Percentiles rank a stretch among this genome's conserved stretches.
Evolutionary conservation across 1,140 invertebrate species (phyloP).

Genomic region (Notospermus geniculatus): DNA sequence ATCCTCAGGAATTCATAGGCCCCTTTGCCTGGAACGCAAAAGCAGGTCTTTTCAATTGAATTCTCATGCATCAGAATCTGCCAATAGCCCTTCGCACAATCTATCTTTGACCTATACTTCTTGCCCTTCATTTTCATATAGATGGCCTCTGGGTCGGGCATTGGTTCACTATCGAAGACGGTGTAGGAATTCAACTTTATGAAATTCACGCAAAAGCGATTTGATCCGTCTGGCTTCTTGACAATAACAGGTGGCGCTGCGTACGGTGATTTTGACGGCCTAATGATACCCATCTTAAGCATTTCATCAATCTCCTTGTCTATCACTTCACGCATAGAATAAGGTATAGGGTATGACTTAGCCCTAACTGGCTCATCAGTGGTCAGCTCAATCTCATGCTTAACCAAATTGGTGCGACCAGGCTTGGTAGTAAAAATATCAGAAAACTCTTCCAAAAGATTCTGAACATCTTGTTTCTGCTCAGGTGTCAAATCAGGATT

Average conservation of each 20-base stretch:
- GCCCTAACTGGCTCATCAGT: conserved; percentile 20
- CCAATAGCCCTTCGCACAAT: conserved; percentile 32
- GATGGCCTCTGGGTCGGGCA: too few relatives aligned
- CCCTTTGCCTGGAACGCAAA: conserved; percentile 21
- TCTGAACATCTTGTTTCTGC: neutral
- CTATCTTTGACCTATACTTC: too few relatives aligned
- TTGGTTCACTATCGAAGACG: too few relatives aligned
- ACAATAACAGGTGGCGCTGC: conserved; percentile 59
- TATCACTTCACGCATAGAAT: conserved; percentile 44
- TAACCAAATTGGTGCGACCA: conserved; percentile 18
- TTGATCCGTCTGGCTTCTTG: conserved; percentile 54
- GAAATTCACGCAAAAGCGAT: conserved; percentile 59
- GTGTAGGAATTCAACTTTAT: conserved; percentile 32
- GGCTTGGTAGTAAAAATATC: conserved; percentile 19
- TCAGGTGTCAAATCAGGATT: neutral
- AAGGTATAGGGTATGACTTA: conserved; percentile 42
- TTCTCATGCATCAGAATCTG: conserved; percentile 20
- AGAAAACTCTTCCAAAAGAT: neutral
- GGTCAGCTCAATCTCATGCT: conserved; percentile 19
- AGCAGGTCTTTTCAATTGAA: conserved; percentile 15
- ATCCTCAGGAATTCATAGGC: conserved; percentile 22
- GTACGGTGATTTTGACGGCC: conserved; percentile 54
- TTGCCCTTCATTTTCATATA: too few relatives aligned
- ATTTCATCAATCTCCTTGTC: conserved; percentile 50
- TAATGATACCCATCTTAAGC: conserved; percentile 44